These are phyloP conservation scores for Calosoma granatense DNA, from an alignment of 1,140 invertebrate species.

Conservation along the genomic window DNA sequence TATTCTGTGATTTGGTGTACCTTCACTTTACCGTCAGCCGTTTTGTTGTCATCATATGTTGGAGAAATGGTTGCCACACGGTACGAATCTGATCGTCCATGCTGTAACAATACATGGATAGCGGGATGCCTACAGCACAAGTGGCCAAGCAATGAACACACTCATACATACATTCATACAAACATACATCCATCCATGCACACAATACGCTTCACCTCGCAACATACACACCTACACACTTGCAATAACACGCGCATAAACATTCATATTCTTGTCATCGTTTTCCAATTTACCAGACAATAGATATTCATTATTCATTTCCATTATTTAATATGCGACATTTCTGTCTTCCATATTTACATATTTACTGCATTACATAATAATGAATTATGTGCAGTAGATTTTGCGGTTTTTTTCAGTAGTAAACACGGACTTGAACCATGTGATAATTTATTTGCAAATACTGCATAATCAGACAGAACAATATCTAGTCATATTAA, in stretches of 20 bases:
- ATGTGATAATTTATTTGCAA: neutral
- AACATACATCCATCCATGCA: neutral
- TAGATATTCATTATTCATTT: neutral
- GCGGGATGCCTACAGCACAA: neutral
- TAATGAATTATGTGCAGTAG: too few species aligned
- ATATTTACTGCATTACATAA: neutral
- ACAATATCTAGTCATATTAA: neutral
- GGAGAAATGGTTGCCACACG: slow-evolving; percentile 80
- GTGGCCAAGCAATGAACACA: neutral
- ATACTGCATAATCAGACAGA: neutral
- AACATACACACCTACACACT: neutral
- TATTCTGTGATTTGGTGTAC: slow-evolving; percentile 38
- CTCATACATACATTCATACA: neutral
- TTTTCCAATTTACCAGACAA: neutral
- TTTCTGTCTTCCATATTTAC: neutral
- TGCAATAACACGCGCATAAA: neutral
- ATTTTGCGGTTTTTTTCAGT: neutral
- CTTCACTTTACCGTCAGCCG: slow-evolving; percentile 85
- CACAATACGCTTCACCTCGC: neutral
- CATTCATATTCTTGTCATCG: neutral
- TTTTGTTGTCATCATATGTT: slow-evolving; percentile 87
- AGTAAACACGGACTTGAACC: neutral
- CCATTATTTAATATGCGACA: neutral
- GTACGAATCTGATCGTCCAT: slow-evolving; percentile 88
- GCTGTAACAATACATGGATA: slow-evolving; percentile 53